phyloP scores from a whole-genome alignment of 2,113 vertebrate genomes.

The Solenodon paradoxus region DNA sequence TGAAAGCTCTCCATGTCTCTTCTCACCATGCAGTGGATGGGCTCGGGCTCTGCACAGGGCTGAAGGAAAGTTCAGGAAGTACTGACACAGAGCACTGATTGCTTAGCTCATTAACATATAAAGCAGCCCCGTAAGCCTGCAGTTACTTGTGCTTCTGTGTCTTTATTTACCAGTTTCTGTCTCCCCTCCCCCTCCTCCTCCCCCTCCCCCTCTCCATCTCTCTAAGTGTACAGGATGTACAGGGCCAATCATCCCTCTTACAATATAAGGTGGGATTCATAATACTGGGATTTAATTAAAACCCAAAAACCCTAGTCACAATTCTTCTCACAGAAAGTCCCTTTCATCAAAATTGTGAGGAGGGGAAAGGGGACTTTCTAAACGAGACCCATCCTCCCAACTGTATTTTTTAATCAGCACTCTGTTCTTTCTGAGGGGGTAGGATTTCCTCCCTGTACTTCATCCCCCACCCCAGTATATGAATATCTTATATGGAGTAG shows the following conservation, averaged over 20 bases:
- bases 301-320: not conserved
- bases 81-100: no score
- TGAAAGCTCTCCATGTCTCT: not conserved
- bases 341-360: not conserved
- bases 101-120: no score
- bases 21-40: not conserved
- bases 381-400: not conserved
- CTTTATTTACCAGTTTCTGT: not conserved
- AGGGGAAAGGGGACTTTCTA: not conserved
- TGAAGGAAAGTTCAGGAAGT: not conserved
- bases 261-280: no score
- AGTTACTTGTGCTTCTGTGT: not conserved
- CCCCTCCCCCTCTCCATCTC: not conserved
- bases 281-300: not conserved
- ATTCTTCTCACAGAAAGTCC: not conserved
- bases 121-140: not conserved
- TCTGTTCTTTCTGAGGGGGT: not conserved
- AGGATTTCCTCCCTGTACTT: not conserved
- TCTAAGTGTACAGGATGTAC: not conserved
- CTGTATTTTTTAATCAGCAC: not conserved
- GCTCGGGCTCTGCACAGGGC: not conserved
- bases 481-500: not conserved
- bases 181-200: not conserved
- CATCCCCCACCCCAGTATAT: not conserved
- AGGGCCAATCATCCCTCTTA: not conserved